Conservation (phyloP, 37 sponge, comb jelly and placozoan genomes). For the Geodia barretti region DNA sequence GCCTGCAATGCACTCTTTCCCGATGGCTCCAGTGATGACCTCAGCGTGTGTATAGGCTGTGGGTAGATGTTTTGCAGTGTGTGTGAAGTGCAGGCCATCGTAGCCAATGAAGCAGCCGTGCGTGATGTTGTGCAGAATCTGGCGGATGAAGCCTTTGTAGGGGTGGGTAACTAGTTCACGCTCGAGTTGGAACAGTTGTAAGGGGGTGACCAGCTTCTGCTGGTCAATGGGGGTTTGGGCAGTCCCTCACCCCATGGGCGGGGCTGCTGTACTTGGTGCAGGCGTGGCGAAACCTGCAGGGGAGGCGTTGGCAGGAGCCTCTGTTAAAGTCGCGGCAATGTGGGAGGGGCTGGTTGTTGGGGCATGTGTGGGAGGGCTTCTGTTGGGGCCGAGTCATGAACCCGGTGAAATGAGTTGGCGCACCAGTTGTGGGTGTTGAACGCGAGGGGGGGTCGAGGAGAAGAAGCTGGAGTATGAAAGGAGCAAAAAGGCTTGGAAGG, state of each 20-base stretch:
- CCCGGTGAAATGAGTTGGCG: too few species aligned
- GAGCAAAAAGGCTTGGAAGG: too few species aligned
- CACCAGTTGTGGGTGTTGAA: too few species aligned
- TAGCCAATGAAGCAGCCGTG: constrained; percentile 28
- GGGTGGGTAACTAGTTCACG: constrained; percentile 31
- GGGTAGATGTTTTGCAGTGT: constrained; percentile 1
- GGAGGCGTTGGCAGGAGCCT: too few species aligned
- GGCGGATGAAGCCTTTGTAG: constrained; percentile 2
- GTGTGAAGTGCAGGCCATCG: constrained; percentile 10
- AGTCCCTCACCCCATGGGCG: too few species aligned
- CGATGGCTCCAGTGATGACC: constrained; percentile 8
- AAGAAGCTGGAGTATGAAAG: too few species aligned
- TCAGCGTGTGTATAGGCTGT: constrained; percentile 28
- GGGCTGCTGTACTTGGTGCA: too few species aligned
- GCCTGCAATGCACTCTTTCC: constrained; percentile 15
- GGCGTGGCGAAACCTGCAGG: too few species aligned
- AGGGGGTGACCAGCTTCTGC: constrained; percentile 3
- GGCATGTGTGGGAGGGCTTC: too few species aligned
- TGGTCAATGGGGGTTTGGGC: not conserved
- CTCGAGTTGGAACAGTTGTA: constrained; percentile 23
- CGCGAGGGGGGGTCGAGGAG: not conserved
- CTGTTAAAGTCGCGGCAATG: too few species aligned
- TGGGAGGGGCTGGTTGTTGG: too few species aligned
- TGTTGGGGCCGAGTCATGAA: too few species aligned
- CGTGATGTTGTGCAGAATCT: not conserved